Base-by-base conservation (phyloP, 2,888 invertebrate genomes). In the Perizoma affinitatum region DNA sequence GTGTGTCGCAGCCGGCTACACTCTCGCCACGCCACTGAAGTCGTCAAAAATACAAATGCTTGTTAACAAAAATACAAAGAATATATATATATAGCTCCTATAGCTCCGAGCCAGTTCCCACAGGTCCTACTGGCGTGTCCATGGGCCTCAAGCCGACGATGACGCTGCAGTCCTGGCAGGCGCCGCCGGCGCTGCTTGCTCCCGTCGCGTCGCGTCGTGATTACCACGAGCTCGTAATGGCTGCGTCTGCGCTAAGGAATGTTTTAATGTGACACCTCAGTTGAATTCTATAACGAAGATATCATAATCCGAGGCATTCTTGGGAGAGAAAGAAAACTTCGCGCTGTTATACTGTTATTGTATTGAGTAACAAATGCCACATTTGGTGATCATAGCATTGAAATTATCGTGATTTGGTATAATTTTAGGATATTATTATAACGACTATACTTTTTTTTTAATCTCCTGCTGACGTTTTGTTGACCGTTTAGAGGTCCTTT, bases 111-210 rank as follows among this genome's bases (percentile, higher is more conserved):
- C 22, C 22, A 22, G 22, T 35, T 35, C 46, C 35, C 46, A 48
- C 48, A 0, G 42, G 42, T 42, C 50, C n/a, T 40, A 49, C 47
- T 35, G 47, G 38, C 38, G 22, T 22, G 22, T 22, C 34, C 9
- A 9, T 7, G 4, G 10, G 11, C 6, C 5, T 34, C 48, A 48
- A 4, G 36, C 2, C 45, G 40, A 38, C n/a, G 70, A 73, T 88
- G 88, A 88, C 85, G 68, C 45, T 56, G 86, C 88, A 80, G 67
- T 73, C 57, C 74, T 71, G 67, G 63, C 63, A 63, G 84, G 86
- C 87, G 86, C 87, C 87, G 86, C 87, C 85, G 79, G 65, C 69
- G 69, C 70, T 52, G 67, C 51, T 47, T 41, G 59, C n/a, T 33
- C 49, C 50, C 48, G 58, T 45, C 50, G 58, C 44, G 61, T 45